These are phyloP conservation scores for Ranitomeya imitator DNA, from an alignment of 2,113 vertebrate species.

Conservation along the genomic window DNA sequence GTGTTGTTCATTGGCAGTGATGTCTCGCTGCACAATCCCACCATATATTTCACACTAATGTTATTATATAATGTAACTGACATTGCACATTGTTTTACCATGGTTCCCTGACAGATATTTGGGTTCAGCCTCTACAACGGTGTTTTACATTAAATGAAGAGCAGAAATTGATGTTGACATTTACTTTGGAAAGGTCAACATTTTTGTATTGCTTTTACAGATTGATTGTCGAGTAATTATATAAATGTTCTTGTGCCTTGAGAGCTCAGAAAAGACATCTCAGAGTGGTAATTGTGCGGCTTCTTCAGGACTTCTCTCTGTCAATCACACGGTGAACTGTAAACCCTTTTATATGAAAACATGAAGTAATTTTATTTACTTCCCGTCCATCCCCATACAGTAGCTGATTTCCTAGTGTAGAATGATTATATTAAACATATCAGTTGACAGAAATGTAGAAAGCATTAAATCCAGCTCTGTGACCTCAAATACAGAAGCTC, in stretches of 20 bases:
- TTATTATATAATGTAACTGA: background rate
- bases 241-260: constrained; percentile 27
- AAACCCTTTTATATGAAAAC: background rate
- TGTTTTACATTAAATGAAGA: constrained; percentile 42
- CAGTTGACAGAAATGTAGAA: background rate
- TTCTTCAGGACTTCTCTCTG: background rate
- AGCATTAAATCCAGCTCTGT: too few relatives aligned
- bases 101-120: constrained; percentile 25
- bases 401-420: background rate
- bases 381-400: background rate
- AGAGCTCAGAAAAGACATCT: background rate
- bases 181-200: constrained; percentile 44
- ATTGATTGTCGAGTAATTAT: constrained; percentile 44
- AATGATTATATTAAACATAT: background rate
- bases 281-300: constrained; percentile 6
- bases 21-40: background rate
- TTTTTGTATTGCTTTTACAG: constrained; percentile 40
- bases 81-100: background rate
- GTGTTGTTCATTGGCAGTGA: background rate
- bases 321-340: background rate
- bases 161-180: constrained; percentile 42
- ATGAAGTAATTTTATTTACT: background rate
- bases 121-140: background rate
- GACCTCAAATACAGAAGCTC: too few relatives aligned
- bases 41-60: background rate